phyloP scores from a whole-genome alignment of 2,888 invertebrate species.

The Trichacis sp. region DNA sequence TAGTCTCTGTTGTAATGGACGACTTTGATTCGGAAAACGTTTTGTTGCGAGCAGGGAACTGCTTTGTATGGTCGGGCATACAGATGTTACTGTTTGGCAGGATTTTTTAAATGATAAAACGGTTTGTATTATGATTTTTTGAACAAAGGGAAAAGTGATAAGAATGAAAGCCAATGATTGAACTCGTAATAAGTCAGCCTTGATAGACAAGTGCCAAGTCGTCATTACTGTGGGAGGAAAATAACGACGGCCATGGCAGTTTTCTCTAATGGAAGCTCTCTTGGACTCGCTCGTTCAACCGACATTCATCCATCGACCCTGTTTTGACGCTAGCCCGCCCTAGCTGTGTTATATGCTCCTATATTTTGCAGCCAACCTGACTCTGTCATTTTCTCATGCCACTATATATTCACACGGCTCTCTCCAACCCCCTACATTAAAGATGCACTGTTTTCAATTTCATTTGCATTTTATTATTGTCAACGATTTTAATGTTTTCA shows the following conservation, averaged over 20 bases:
- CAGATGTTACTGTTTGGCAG: no score
- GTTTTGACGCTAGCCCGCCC: slow-evolving; percentile 43
- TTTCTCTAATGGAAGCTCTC: slow-evolving; percentile 53
- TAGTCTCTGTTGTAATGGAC: slow-evolving; percentile 32
- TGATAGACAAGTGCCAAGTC: slow-evolving; percentile 10
- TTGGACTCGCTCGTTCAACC: slow-evolving; percentile 46
- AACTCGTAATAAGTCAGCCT: background rate
- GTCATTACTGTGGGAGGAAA: slow-evolving; percentile 29
- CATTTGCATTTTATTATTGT: slow-evolving; percentile 2
- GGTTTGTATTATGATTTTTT: no score
- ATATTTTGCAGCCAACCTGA: slow-evolving; percentile 38
- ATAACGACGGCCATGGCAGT: slow-evolving; percentile 45
- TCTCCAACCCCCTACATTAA: slow-evolving; percentile 14
- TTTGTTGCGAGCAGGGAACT: background rate
- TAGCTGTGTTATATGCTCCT: slow-evolving; percentile 46
- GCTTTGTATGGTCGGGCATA: background rate
- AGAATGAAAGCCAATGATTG: no score
- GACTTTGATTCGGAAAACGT: slow-evolving; percentile 15
- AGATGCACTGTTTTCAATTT: background rate
- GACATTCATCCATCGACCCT: slow-evolving; percentile 49
- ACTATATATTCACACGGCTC: slow-evolving; percentile 17
- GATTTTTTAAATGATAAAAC: no score
- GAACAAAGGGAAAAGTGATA: no score
- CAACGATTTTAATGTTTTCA: no score
- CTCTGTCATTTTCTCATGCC: slow-evolving; percentile 35